phyloP scores from a whole-genome alignment of 2,113 vertebrate genomes.

The Phrynosoma blainvillii region DNA sequence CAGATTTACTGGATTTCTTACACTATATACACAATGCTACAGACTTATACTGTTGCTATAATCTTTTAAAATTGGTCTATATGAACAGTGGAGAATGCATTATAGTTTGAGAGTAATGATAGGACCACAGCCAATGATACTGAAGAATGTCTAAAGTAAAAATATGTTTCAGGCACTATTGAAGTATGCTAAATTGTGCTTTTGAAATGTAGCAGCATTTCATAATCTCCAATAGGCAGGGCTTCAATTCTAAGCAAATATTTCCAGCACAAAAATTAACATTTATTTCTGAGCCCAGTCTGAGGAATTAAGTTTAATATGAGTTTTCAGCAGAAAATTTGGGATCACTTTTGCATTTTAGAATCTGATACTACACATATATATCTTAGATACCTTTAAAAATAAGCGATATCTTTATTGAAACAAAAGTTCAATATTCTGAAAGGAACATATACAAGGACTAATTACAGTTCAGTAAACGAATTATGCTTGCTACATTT shows the following conservation, averaged over 20 bases:
- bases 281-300: not conserved
- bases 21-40: conserved; percentile 60
- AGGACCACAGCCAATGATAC: not conserved
- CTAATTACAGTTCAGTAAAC: not conserved
- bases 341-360: not conserved
- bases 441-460: not conserved
- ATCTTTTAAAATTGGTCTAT: not conserved
- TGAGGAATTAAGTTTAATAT: not conserved
- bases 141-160: conserved; percentile 8
- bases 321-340: conserved; percentile 9
- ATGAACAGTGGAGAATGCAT: not conserved
- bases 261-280: not conserved
- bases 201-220: conserved; percentile 18
- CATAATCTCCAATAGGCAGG: not conserved
- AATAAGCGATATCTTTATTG: too few relatives aligned
- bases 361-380: conserved; percentile 1
- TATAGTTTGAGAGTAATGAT: not conserved
- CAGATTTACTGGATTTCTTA: conserved; percentile 47
- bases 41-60: conserved; percentile 35
- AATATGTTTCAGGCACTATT: conserved; percentile 11
- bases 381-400: conserved; percentile 16
- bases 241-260: conserved; percentile 6
- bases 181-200: not conserved
- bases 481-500: not conserved
- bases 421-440: conserved; percentile 12